Conservation (phyloP, 64 coral and sea anemone genomes). For the Porites australiensis region DNA sequence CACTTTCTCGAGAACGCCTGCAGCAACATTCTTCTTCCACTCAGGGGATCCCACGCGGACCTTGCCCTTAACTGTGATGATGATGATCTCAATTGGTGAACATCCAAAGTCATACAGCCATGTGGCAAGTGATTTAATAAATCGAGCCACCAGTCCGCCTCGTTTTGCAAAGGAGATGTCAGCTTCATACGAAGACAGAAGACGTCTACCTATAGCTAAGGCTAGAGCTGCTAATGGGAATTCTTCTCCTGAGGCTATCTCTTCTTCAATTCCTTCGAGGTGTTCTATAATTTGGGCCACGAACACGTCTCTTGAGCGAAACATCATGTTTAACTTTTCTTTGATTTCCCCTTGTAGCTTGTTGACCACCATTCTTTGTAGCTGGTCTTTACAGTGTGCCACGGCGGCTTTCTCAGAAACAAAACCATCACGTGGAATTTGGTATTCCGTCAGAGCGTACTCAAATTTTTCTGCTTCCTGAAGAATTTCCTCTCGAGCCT, state of each 20-base stretch:
- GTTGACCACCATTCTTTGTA: slow-evolving; percentile 54
- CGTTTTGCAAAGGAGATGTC: not conserved
- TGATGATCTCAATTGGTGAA: not conserved
- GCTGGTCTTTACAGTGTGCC: slow-evolving; percentile 33
- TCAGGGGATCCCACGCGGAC: slow-evolving; percentile 26
- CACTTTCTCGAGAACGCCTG: slow-evolving; percentile 12
- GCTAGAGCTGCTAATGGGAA: slow-evolving; percentile 16
- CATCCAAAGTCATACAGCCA: not conserved
- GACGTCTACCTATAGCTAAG: slow-evolving; percentile 7
- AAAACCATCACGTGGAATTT: slow-evolving; percentile 1
- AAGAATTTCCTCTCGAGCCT: not conserved
- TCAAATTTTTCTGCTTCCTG: slow-evolving; percentile 45
- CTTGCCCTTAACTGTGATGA: not conserved
- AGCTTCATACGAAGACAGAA: slow-evolving; percentile 56
- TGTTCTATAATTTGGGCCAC: slow-evolving; percentile 14
- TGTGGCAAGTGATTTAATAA: not conserved
- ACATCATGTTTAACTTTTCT: slow-evolving; percentile 40
- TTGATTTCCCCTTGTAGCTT: slow-evolving; percentile 31
- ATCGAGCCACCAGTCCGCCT: not conserved
- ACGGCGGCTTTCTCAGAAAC: slow-evolving; percentile 34
- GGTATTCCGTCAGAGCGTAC: slow-evolving; percentile 20
- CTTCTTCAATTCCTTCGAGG: slow-evolving; percentile 52
- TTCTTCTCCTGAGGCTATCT: not conserved
- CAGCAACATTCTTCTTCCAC: slow-evolving; percentile 57
- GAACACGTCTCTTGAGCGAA: slow-evolving; percentile 58